A percentile compares a stretch with the other conserved stretches of the same genome.
phyloP scores from a whole-genome alignment of 2,113 vertebrate species.

The Elephantulus edwardii region DNA sequence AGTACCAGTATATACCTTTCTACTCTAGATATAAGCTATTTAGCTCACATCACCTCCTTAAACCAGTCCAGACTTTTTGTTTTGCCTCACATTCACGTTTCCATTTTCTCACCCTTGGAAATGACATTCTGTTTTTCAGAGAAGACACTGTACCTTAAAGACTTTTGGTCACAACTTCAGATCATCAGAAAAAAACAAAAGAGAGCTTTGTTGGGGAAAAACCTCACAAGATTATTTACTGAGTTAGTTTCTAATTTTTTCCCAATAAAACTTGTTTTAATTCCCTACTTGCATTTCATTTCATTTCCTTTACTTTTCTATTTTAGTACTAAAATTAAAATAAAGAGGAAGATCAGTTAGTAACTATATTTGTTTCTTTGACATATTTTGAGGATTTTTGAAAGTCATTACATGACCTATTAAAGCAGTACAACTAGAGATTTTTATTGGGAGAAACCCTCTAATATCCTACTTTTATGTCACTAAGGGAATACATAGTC shows the following conservation, averaged over 20 bases:
- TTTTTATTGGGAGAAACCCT: not conserved
- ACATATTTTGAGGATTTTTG: not conserved
- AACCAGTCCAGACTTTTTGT: not conserved
- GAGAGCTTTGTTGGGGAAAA: conserved; percentile 13
- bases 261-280: conserved; percentile 19
- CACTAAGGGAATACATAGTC: not conserved
- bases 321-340: not conserved
- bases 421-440: not conserved
- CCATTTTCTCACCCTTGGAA: conserved; percentile 51
- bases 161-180: conserved; percentile 47
- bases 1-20: not conserved
- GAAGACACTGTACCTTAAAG: conserved; percentile 24
- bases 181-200: conserved; percentile 49
- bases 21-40: not conserved
- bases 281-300: not conserved
- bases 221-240: conserved; percentile 28
- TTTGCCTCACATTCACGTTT: not conserved
- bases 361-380: not conserved
- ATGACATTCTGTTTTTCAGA: conserved; percentile 46
- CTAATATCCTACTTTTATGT: not conserved
- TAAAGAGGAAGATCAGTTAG: not conserved
- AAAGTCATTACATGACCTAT: not conserved
- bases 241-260: conserved; percentile 10
- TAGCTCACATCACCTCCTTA: not conserved
- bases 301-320: not conserved